A percentile compares a stretch with the other conserved stretches of the same genome.
These are phyloP conservation scores for Ctenopoma multispine DNA, from an alignment of 2,797 vertebrate species.

Conservation along the genomic window DNA sequence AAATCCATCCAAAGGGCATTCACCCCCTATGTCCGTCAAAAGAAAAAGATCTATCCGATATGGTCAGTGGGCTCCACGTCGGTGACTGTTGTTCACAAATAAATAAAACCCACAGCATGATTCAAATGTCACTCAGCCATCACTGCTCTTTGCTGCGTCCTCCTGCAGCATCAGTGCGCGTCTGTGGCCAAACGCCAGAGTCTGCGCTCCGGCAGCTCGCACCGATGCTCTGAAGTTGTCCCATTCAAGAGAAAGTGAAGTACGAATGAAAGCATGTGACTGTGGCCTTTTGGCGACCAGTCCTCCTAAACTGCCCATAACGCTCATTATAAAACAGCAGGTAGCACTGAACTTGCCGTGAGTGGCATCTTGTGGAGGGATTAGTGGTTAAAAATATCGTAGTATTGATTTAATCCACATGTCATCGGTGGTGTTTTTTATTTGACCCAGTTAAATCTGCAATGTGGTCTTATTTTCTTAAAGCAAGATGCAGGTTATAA, in stretches of 20 bases:
- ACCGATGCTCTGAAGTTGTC: slow-evolving; percentile 60
- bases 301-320: background rate
- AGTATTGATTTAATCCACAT: background rate
- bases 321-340: background rate
- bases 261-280: slow-evolving; percentile 35
- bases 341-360: background rate
- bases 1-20: slow-evolving; percentile 33
- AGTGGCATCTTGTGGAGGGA: background rate
- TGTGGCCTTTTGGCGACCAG: slow-evolving; percentile 11
- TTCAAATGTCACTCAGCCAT: slow-evolving; percentile 45
- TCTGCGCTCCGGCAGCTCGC: slow-evolving; percentile 35
- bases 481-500: slow-evolving; percentile 43
- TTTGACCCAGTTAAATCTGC: slow-evolving; percentile 2
- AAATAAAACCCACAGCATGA: slow-evolving; percentile 29
- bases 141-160: slow-evolving; percentile 37
- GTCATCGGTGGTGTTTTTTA: background rate
- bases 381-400: background rate
- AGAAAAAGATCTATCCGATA: background rate
- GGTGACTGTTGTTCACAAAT: background rate
- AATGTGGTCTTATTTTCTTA: slow-evolving; percentile 13
- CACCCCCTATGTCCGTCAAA: slow-evolving; percentile 15
- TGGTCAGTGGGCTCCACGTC: slow-evolving; percentile 10
- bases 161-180: slow-evolving; percentile 59
- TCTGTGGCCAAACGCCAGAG: slow-evolving; percentile 48
- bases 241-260: slow-evolving; percentile 63